phyloP scores from a whole-genome alignment of 2,113 vertebrate genomes.

The Psilopsiagon aymara region DNA sequence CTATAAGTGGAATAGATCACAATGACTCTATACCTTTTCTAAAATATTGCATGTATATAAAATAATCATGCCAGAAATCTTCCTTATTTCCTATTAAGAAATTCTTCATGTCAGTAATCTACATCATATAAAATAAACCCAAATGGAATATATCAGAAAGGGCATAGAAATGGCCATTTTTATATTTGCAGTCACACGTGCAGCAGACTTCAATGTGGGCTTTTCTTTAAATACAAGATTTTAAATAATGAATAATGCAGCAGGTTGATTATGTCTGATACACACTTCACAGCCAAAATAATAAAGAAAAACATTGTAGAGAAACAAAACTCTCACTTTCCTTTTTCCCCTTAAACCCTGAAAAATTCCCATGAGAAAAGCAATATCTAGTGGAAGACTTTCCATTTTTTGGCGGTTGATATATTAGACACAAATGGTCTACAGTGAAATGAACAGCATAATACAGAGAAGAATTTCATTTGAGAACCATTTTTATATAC shows the following conservation, averaged over 20 bases:
- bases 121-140: neutral
- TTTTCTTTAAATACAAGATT: neutral
- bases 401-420: neutral
- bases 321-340: neutral
- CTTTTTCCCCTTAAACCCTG: neutral
- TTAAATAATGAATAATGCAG: neutral
- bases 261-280: neutral
- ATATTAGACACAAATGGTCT: neutral
- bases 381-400: neutral
- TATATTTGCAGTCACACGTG: neutral
- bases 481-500: neutral
- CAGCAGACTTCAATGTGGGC: neutral
- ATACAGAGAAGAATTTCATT: neutral
- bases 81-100: neutral
- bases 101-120: neutral
- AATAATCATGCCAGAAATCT: neutral
- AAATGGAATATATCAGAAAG: neutral
- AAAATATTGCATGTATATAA: neutral
- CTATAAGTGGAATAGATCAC: neutral
- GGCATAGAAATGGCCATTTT: neutral
- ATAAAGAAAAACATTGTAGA: neutral
- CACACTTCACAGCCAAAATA: neutral
- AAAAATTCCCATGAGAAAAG: neutral
- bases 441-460: neutral
- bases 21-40: fast-evolving